Percentiles rank a stretch among this genome's conserved stretches.
These are phyloP conservation scores for Synergus itoensis DNA, from an alignment of 2,888 invertebrate species.

Conservation along the genomic window DNA sequence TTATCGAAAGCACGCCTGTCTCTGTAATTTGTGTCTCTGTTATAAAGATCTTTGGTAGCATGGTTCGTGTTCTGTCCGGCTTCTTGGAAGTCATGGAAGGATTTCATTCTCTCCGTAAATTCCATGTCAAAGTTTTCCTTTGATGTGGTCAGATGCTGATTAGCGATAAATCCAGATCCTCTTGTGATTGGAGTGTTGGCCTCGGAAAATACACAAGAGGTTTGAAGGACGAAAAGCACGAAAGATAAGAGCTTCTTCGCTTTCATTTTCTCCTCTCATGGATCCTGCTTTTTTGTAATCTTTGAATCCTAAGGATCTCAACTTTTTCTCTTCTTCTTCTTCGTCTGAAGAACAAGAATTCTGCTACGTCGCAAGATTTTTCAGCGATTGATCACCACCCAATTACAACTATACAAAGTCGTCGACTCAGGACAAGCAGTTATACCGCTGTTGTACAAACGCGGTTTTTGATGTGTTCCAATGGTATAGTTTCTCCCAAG, in stretches of 20 bases:
- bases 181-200: not conserved
- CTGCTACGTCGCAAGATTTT: not conserved
- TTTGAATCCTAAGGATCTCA: not conserved
- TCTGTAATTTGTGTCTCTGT: conserved; percentile 3
- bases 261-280: conserved; percentile 69
- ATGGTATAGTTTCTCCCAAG: conserved; percentile 30
- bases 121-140: conserved; percentile 13
- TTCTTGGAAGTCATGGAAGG: conserved; percentile 13
- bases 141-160: not conserved
- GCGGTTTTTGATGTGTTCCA: conserved; percentile 43
- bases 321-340: not conserved
- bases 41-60: conserved; percentile 19
- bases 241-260: conserved; percentile 63
- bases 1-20: conserved; percentile 9
- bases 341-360: not conserved
- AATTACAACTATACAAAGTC: conserved; percentile 10
- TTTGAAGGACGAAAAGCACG: conserved; percentile 54
- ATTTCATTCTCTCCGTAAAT: conserved; percentile 3
- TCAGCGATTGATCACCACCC: conserved; percentile 1
- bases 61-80: not conserved
- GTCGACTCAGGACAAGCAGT: conserved; percentile 5
- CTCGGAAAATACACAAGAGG: conserved; percentile 9
- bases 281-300: conserved; percentile 55
- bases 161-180: not conserved
- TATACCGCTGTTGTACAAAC: conserved; percentile 22